Evolutionary conservation across 2,113 vertebrate species (phyloP).

Genomic region (Romanogobio albipinnatus): DNA sequence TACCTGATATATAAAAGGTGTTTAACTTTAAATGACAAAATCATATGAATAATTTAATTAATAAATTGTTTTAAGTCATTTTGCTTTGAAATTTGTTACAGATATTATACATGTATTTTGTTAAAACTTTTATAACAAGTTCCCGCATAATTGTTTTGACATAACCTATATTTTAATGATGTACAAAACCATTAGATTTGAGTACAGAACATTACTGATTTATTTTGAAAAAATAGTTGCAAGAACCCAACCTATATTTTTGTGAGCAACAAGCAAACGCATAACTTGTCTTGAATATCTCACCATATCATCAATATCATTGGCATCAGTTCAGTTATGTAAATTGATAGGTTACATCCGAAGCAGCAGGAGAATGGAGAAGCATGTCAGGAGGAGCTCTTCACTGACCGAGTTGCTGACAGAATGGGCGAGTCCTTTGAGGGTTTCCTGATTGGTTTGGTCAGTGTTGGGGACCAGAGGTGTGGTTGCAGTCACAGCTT

Average conservation of each 20-base stretch:
- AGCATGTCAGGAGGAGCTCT: constrained; percentile 62
- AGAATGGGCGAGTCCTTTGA: constrained; percentile 71
- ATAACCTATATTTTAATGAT: background rate
- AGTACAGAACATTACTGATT: background rate
- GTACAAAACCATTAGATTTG: background rate
- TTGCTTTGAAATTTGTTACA: background rate
- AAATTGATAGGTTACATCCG: background rate
- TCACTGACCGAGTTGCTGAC: constrained; percentile 26
- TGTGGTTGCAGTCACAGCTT: constrained; percentile 64
- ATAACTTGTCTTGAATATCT: background rate
- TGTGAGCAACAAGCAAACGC: background rate
- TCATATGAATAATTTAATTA: background rate
- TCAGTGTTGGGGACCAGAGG: constrained; percentile 66
- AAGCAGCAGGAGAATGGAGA: constrained; percentile 57
- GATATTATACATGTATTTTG: background rate
- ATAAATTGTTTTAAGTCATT: background rate
- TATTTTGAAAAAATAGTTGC: background rate
- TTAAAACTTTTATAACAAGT: background rate
- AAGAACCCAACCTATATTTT: background rate
- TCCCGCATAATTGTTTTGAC: background rate
- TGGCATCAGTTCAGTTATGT: background rate
- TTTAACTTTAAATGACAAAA: background rate
- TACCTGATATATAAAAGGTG: background rate
- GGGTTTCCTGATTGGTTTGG: constrained; percentile 87
- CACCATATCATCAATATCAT: background rate